Evolutionary conservation across 2,888 invertebrate genomes (phyloP), one percentile per base, ranked within the genome.

Genomic region (Sarcophaga caerulescens): DNA sequence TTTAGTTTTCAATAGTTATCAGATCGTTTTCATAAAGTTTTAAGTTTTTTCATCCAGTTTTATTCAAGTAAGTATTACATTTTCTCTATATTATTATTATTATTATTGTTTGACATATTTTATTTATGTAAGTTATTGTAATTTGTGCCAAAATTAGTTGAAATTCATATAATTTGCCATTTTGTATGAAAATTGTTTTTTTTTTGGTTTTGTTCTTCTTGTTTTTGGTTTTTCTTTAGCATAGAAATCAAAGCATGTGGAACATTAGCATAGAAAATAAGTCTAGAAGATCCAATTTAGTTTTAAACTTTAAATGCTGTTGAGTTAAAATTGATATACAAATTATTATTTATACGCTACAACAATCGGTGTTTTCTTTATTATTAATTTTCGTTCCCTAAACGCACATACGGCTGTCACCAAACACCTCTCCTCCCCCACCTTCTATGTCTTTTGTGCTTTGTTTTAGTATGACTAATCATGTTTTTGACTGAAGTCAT

Each of bases 191-290:
- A 17, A 17, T 14, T 14, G 17, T 14, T 52, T 52, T 17, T 3
- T 14, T 35, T 10, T 35, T 35, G 35, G 6, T 35, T 35, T 35
- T 6, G 6, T 35, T 10, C 35, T 35, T 35, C 2, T 35, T 2
- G 35, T 17, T 35, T 66, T 21, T 71, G 57, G 70, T 17, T 63
- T 45, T 12, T 10, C 85, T 89, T 89, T 90, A 90, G 87, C 93
- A 91, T 89, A 92, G 90, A 92, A 92, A 92, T 89, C 86, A 90
- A 92, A 89, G 90, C 89, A 92, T 90, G 89, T 92, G 92, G 91
- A 92, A 92, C 90, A 91, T 87, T 87, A 77, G 62, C 35, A 81
- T 19, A 62, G 69, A 69, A 69, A 69, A 69, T 52, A 69, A 69
- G 17, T 69, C 52, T 21, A 52, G 69, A 52, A 69, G 8, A 21